A percentile compares a stretch with the other conserved stretches of the same genome.
Conservation (phyloP, 2,888 invertebrate genomes). For the Drosophila diplacantha region DNA sequence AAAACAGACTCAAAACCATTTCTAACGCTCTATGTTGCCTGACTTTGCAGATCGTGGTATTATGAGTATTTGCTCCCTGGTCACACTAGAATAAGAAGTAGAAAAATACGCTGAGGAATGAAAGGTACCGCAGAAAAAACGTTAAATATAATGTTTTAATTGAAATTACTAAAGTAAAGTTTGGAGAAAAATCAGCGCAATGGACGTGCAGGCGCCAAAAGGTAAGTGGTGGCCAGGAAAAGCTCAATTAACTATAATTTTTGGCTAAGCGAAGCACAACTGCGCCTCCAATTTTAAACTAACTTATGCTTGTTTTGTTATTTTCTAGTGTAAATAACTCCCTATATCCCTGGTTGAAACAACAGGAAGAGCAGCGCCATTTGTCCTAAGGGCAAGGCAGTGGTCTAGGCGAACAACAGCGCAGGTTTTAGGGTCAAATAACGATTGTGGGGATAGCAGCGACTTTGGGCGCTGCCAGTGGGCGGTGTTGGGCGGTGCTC, state of each 20-base stretch:
- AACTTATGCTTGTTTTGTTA: conserved; percentile 3
- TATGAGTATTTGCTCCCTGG: not conserved
- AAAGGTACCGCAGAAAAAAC: conserved; percentile 50
- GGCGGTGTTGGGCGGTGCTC: conserved; percentile 31
- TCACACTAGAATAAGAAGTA: not conserved
- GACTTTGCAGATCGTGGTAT: too few relatives aligned
- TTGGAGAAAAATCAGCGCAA: conserved; percentile 36
- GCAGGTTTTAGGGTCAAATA: not conserved
- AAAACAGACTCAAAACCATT: too few relatives aligned
- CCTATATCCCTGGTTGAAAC: not conserved
- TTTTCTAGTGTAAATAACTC: not conserved
- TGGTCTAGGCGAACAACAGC: not conserved
- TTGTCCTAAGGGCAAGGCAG: not conserved
- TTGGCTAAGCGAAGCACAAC: not conserved
- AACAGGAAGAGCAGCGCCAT: not conserved
- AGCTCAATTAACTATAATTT: not conserved
- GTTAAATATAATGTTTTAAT: conserved; percentile 34
- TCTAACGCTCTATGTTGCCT: not conserved
- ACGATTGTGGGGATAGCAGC: not conserved
- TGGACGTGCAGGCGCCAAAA: conserved; percentile 62
- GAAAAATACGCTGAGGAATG: not conserved
- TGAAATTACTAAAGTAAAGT: conserved; percentile 35
- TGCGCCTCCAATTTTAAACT: conserved; percentile 1
- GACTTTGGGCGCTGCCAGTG: conserved; percentile 10
- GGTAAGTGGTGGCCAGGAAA: conserved; percentile 30